These are phyloP conservation scores for Neosalanx taihuensis DNA, from an alignment of 2,797 vertebrate species.

Conservation along the genomic window DNA sequence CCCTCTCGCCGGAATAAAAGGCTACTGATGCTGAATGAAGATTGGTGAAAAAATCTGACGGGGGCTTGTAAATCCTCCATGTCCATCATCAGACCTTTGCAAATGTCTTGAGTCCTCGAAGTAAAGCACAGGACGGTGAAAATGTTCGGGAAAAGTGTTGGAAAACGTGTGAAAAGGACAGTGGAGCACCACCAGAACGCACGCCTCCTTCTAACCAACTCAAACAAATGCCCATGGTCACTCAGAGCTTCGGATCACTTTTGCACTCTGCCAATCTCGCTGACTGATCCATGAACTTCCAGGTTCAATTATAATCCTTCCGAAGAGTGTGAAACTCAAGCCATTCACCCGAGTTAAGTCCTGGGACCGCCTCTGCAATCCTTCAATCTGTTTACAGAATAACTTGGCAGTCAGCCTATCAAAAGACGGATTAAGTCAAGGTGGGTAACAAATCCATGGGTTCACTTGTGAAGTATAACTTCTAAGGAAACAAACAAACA, in stretches of 20 bases:
- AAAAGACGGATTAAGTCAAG: constrained; percentile 18
- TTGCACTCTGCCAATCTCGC: constrained; percentile 51
- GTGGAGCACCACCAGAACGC: constrained; percentile 21
- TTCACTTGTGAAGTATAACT: background rate
- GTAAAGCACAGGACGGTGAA: constrained; percentile 28
- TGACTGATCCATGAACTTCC: constrained; percentile 70
- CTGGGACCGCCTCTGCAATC: constrained; percentile 45
- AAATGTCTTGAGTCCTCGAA: constrained; percentile 24
- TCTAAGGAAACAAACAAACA: constrained; percentile 20
- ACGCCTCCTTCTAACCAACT: constrained; percentile 27
- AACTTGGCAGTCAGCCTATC: constrained; percentile 35
- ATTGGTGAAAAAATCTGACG: constrained; percentile 63
- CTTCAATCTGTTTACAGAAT: constrained; percentile 32
- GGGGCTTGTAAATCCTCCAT: constrained; percentile 65
- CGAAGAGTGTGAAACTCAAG: constrained; percentile 61
- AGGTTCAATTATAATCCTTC: constrained; percentile 63
- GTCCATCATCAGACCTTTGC: constrained; percentile 10
- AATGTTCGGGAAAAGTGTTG: constrained; percentile 19
- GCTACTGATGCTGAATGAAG: constrained; percentile 79
- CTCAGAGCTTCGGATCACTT: constrained; percentile 3
- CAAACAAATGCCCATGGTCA: constrained; percentile 51
- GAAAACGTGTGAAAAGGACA: constrained; percentile 32
- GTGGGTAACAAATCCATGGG: constrained; percentile 4
- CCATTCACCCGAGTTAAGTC: constrained; percentile 50
- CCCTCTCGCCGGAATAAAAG: constrained; percentile 68